Conservation (phyloP, 2,113 vertebrate genomes). For the Phylloscopus trochiloides region DNA sequence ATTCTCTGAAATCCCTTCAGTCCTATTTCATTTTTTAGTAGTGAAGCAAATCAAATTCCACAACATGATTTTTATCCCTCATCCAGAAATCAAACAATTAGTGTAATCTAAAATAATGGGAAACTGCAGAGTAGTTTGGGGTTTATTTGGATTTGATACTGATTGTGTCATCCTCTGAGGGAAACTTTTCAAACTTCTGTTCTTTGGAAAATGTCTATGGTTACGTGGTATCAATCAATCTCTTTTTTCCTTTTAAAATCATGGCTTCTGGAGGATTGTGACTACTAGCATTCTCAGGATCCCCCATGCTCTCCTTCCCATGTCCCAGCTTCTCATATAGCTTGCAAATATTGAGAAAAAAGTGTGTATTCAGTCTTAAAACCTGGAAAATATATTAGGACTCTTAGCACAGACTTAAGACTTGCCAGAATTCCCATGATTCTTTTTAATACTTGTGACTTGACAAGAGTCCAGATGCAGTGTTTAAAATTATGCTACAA, state of each 20-base stretch:
- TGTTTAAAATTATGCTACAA: not conserved
- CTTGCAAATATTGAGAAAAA: not conserved
- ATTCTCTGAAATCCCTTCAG: not conserved
- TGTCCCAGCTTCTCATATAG: not conserved
- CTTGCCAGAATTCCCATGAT: not conserved
- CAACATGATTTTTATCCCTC: not conserved
- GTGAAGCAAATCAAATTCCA: not conserved
- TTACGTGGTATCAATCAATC: not conserved
- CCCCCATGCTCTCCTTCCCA: not conserved
- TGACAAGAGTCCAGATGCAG: not conserved
- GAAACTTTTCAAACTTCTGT: not conserved
- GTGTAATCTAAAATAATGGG: not conserved
- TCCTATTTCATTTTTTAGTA: not conserved
- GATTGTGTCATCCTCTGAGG: not conserved
- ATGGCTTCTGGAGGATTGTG: not conserved
- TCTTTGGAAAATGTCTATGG: not conserved
- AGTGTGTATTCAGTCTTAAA: not conserved
- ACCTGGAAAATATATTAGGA: slow-evolving; percentile 19
- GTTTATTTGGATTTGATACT: not conserved
- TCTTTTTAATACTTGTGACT: slow-evolving; percentile 26
- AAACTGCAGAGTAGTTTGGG: not conserved
- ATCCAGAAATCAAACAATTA: not conserved
- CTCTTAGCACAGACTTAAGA: not conserved
- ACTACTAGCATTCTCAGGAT: not conserved
- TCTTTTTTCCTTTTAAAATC: not conserved